Conservation (phyloP, 2,113 vertebrate genomes). For the Mesembrinibis cayennensis region DNA sequence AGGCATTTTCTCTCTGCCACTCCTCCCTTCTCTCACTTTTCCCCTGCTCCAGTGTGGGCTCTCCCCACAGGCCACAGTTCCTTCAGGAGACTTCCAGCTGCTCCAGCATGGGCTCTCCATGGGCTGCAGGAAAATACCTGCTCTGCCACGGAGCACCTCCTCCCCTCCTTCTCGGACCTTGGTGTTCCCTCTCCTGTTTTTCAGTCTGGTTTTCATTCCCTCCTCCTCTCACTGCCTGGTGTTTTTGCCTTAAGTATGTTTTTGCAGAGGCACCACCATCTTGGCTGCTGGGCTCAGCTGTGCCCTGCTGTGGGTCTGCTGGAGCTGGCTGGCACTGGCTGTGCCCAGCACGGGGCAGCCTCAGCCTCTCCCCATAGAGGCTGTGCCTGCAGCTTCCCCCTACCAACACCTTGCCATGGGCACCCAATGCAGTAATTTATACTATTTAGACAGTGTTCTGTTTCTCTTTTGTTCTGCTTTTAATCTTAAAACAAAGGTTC, state of each 20-base stretch:
- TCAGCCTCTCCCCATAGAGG: not conserved
- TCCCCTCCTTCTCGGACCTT: not conserved
- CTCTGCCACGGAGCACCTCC: not conserved
- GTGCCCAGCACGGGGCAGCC: not conserved
- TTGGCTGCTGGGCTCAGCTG: not conserved
- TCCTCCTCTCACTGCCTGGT: not conserved
- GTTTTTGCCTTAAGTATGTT: not conserved
- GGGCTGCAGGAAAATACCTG: not conserved
- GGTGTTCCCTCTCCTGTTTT: not conserved
- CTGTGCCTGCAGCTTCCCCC: not conserved
- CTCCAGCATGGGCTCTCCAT: not conserved
- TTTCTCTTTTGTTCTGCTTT: not conserved
- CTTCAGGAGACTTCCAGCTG: not conserved
- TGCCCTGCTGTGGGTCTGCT: accelerated
- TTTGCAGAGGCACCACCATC: not conserved
- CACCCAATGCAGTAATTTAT: not conserved
- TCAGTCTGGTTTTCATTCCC: not conserved
- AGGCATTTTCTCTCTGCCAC: not conserved
- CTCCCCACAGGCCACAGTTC: not conserved
- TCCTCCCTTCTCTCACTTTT: not conserved
- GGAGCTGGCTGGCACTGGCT: not conserved
- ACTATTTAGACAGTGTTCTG: not conserved
- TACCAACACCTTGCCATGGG: not conserved
- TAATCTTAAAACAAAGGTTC: not conserved
- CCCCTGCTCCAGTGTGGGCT: not conserved